Evolutionary conservation across 2,113 vertebrate species (phyloP).

Genomic region (Mesitornis unicolor): DNA sequence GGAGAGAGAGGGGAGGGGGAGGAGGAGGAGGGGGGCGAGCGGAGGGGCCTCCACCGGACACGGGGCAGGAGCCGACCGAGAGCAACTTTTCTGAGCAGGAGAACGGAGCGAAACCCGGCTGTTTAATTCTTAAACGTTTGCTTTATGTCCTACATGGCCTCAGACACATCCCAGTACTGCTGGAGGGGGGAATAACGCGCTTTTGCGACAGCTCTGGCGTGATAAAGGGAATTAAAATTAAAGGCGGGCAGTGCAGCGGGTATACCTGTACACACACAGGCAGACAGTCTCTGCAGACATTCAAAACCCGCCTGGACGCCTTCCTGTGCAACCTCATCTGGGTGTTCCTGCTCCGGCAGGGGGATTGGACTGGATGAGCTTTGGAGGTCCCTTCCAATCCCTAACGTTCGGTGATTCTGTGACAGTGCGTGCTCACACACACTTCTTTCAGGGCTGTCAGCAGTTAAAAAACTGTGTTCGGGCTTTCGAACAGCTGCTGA

Average conservation of each 20-base stretch:
- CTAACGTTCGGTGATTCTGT: too few relatives aligned
- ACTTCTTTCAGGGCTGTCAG: neutral
- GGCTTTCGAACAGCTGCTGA: neutral
- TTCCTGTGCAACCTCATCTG: too few relatives aligned
- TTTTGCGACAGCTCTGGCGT: neutral
- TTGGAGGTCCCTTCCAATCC: too few relatives aligned
- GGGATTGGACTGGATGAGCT: too few relatives aligned
- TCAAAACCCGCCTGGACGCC: too few relatives aligned
- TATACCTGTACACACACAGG: fast-evolving
- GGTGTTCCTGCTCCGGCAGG: too few relatives aligned
- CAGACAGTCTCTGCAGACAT: too few relatives aligned
- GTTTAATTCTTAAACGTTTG: neutral
- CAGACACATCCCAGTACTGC: fast-evolving
- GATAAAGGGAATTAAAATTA: neutral
- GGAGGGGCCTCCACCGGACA: neutral
- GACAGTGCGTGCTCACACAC: fast-evolving
- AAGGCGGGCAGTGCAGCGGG: neutral
- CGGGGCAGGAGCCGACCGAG: neutral
- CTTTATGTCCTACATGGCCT: neutral
- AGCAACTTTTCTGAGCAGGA: neutral
- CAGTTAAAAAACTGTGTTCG: neutral
- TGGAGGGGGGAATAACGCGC: fast-evolving
- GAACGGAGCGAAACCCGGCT: neutral
- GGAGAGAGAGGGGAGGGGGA: neutral
- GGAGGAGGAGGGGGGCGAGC: neutral